Evolutionary conservation across 2,113 vertebrate genomes (phyloP).

Genomic region (Salminus brasiliensis): DNA sequence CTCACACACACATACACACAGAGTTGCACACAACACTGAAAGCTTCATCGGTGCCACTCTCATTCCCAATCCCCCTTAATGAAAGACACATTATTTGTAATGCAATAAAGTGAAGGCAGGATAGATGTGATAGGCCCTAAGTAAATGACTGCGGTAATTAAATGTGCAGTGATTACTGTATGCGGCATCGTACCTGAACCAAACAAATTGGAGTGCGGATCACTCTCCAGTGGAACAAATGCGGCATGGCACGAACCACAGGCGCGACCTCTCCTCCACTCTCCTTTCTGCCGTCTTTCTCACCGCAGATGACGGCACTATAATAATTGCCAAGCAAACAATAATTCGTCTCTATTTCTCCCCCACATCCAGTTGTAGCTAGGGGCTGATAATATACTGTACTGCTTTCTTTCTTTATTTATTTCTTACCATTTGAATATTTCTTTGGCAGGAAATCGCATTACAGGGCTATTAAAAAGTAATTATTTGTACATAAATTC

Average conservation of each 20-base stretch:
- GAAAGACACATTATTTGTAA: slow-evolving; percentile 45
- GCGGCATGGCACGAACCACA: slow-evolving; percentile 34
- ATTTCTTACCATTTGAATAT: slow-evolving; percentile 78
- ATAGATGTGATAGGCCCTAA: slow-evolving; percentile 38
- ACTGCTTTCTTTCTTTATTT: slow-evolving; percentile 60
- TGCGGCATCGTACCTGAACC: slow-evolving; percentile 27
- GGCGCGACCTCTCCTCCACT: neutral
- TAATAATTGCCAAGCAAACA: slow-evolving; percentile 81
- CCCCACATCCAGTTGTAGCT: slow-evolving; percentile 75
- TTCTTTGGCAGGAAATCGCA: slow-evolving; percentile 84
- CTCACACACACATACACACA: neutral
- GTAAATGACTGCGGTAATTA: slow-evolving; percentile 51
- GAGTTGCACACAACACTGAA: neutral
- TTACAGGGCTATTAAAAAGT: slow-evolving; percentile 85
- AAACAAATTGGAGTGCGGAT: slow-evolving; percentile 19
- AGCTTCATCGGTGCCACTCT: neutral
- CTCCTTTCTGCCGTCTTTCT: slow-evolving; percentile 24
- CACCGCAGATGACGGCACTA: slow-evolving; percentile 70
- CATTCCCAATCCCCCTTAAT: slow-evolving; percentile 35
- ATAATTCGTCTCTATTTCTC: slow-evolving; percentile 76
- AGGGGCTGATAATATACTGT: slow-evolving; percentile 83
- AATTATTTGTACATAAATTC: slow-evolving; percentile 87
- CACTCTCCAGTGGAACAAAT: slow-evolving; percentile 37
- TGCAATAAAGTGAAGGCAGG: slow-evolving; percentile 32
- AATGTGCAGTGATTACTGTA: slow-evolving; percentile 42